Evolutionary conservation across 2,113 vertebrate species (phyloP), one percentile per base, ranked within the genome.

Genomic region (Pycnonotus jocosus): DNA sequence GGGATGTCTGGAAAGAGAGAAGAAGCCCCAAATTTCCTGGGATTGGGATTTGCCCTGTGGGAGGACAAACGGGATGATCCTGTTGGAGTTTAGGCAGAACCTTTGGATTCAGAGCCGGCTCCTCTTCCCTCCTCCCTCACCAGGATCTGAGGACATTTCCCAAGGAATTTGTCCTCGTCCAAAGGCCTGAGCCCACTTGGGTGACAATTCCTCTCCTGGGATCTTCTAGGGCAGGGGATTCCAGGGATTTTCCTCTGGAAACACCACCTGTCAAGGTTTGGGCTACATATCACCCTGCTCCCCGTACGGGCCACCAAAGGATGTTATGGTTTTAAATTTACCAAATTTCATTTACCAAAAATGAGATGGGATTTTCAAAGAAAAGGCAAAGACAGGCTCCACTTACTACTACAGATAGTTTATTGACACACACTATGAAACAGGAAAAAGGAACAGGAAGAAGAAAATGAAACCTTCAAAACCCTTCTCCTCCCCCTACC

Each of bases 21-120:
- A 71, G 25, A 17, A 81, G 11, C 3, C 47, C 20, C 7, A 10
- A 10, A 0, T 12, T 61, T 53, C 1, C 18, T 44, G 44, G 0
- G 1, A 16, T 0, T 25, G 56, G 1, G 6, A 31, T 57, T 86
- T 73, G 9, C 10, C 16, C 35, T 51, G 51, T 51, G 51, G 50
- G 30, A 54, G 11, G 40, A 53, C 11, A 54, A 54, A 54, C 1
- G 12, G 54, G 23, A 35, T 35, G n/a, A 58, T 58, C 56, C n/a
- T 58, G n/a, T 9, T 18, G 48, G 16, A 2, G 2, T 13, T 71
- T 15, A 21, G 53, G 35, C 81, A 37, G 66, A 20, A 3, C 23
- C 53, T 56, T 20, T 33, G 77, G 62, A n/a, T 47, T 23, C 57
- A 13, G 28, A 56, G 27, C 6, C 11, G 40, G 30, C 20, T 78